These are phyloP conservation scores for Phocides pigmalion DNA, from an alignment of 1,140 invertebrate species.

Conservation along the genomic window DNA sequence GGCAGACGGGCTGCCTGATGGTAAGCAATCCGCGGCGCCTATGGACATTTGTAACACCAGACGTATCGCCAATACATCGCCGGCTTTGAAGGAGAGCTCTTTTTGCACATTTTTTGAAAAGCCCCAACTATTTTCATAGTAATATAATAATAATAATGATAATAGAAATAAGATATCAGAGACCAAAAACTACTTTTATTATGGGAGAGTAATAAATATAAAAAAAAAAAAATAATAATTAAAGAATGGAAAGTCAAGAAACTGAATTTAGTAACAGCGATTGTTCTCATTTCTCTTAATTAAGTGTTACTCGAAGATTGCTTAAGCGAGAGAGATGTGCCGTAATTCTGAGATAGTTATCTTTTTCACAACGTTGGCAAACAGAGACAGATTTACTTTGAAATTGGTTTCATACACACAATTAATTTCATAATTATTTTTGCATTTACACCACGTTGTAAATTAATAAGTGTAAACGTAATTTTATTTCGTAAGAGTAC, in stretches of 20 bases:
- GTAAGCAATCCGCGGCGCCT: too few relatives aligned
- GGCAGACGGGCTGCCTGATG: too few relatives aligned
- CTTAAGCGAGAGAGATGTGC: conserved; percentile 51
- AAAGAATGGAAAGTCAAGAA: conserved; percentile 19
- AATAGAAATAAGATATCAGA: too few relatives aligned
- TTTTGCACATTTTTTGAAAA: too few relatives aligned
- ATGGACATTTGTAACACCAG: too few relatives aligned
- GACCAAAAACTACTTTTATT: too few relatives aligned
- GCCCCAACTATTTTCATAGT: too few relatives aligned
- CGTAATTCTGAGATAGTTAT: conserved; percentile 54
- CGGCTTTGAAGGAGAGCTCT: too few relatives aligned
- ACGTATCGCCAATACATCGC: too few relatives aligned
- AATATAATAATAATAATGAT: too few relatives aligned
- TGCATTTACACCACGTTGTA: conserved; percentile 4
- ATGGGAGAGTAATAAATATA: conserved; percentile 2
- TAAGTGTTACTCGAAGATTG: conserved; percentile 46
- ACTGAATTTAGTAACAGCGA: conserved; percentile 35
- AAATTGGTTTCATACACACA: conserved; percentile 28
- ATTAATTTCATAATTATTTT: conserved; percentile 22
- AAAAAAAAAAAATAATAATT: too few relatives aligned
- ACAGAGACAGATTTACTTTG: conserved; percentile 40
- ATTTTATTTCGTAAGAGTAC: neutral
- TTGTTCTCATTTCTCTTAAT: conserved; percentile 52
- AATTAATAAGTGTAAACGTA: neutral
- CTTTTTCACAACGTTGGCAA: conserved; percentile 55